Conservation (phyloP, 2,888 invertebrate genomes). For the Scaptodrosophila latifasciaeformis region DNA sequence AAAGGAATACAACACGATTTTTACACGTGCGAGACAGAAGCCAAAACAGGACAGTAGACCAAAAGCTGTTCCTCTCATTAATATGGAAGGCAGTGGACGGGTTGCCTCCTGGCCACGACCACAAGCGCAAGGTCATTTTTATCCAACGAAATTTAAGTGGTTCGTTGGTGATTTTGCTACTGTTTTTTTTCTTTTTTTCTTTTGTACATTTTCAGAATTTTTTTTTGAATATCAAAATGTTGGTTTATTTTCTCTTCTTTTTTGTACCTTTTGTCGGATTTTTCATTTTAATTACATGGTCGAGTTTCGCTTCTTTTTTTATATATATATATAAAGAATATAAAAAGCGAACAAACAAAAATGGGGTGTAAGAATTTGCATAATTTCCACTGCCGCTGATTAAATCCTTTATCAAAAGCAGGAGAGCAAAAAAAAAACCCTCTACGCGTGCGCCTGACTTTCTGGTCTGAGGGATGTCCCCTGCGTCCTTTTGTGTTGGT, state of each 20-base stretch:
- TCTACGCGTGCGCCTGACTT: slow-evolving; percentile 43
- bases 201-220: neutral
- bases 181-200: slow-evolving; percentile 8
- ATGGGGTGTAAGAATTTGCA: slow-evolving; percentile 34
- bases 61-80: slow-evolving; percentile 53
- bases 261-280: neutral
- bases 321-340: no score
- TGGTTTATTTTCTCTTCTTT: neutral
- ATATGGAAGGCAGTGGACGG: slow-evolving; percentile 43
- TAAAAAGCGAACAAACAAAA: slow-evolving; percentile 2
- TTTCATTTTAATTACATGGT: slow-evolving; percentile 40
- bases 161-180: slow-evolving; percentile 12
- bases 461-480: slow-evolving; percentile 1
- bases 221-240: slow-evolving; percentile 12
- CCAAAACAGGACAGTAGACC: neutral
- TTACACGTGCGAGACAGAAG: slow-evolving; percentile 41
- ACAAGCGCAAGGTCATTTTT: slow-evolving; percentile 44
- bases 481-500: neutral
- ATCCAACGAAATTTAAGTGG: slow-evolving; percentile 42
- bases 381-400: slow-evolving; percentile 43
- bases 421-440: slow-evolving; percentile 39
- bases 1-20: slow-evolving; percentile 30
- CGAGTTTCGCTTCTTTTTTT: slow-evolving; percentile 15
- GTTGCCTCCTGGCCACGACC: neutral
- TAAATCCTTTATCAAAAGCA: slow-evolving; percentile 44